Percentiles rank a stretch among this genome's conserved stretches.
Conservation (phyloP, 2,888 invertebrate genomes). For the Lymantria monacha region DNA sequence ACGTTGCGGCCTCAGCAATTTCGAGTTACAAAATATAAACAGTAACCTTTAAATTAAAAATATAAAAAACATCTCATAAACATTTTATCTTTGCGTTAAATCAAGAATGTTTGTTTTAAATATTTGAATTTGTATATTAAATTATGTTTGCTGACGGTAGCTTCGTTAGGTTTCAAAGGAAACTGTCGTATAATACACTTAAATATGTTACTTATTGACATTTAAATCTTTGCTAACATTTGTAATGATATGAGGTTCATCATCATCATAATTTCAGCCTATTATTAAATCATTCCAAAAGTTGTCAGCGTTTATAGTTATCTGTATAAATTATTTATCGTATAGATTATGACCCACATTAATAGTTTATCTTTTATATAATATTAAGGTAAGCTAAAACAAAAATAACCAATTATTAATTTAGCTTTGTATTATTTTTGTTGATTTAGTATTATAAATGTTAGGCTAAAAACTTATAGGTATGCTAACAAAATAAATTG, state of each 20-base stretch:
- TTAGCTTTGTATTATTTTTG: too few relatives aligned
- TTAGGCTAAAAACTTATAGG: too few relatives aligned
- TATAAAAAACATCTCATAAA: constrained; percentile 4
- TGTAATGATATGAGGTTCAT: neutral
- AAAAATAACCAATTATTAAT: too few relatives aligned
- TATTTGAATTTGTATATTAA: constrained; percentile 5
- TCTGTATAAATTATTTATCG: too few relatives aligned
- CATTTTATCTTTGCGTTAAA: constrained; percentile 6
- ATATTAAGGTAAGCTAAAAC: too few relatives aligned
- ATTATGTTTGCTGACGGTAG: constrained; percentile 23
- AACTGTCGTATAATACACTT: constrained; percentile 16
- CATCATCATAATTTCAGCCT: neutral
- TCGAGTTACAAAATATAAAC: neutral
- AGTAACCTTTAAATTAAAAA: neutral
- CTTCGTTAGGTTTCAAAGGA: constrained; percentile 35
- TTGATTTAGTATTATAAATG: too few relatives aligned
- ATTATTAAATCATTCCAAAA: neutral
- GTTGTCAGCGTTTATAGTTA: too few relatives aligned
- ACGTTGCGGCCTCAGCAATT: neutral
- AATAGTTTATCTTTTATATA: too few relatives aligned
- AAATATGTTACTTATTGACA: constrained; percentile 9
- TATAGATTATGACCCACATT: too few relatives aligned
- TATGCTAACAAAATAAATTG: too few relatives aligned
- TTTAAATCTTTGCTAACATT: constrained; percentile 11
- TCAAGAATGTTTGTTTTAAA: constrained; percentile 3